Conservation (phyloP, 2,888 invertebrate species). For the Sinelater perroti region DNA sequence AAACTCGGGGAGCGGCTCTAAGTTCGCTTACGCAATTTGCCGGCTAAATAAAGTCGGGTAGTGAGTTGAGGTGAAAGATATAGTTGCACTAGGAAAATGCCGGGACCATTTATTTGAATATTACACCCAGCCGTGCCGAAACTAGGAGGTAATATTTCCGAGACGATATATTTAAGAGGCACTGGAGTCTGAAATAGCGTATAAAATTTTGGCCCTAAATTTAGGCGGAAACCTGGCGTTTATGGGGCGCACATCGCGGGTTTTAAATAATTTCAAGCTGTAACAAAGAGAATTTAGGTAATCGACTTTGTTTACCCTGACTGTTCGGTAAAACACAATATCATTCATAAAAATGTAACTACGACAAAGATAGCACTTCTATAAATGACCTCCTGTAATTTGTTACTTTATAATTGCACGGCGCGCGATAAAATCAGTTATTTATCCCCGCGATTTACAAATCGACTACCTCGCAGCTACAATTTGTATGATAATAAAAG, state of each 20-base stretch:
- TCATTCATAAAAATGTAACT: no score
- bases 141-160: constrained; percentile 14
- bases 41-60: no score
- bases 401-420: neutral
- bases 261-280: constrained; percentile 14
- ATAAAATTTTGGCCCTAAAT: constrained; percentile 16
- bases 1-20: neutral
- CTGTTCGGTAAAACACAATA: no score
- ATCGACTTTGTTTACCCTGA: no score
- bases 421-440: neutral
- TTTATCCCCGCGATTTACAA: neutral
- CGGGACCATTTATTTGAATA: constrained; percentile 12
- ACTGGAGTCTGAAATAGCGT: constrained; percentile 18
- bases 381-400: neutral
- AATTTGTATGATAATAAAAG: constrained; percentile 3
- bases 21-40: no score
- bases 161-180: constrained; percentile 17
- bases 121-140: constrained; percentile 6
- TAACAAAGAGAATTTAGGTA: neutral
- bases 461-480: neutral
- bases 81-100: neutral
- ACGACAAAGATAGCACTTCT: neutral
- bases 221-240: constrained; percentile 6
- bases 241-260: constrained; percentile 6
- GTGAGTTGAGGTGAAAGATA: neutral